phyloP scores from a whole-genome alignment of 2,113 vertebrate genomes.

The Sapayoa aenigma region DNA sequence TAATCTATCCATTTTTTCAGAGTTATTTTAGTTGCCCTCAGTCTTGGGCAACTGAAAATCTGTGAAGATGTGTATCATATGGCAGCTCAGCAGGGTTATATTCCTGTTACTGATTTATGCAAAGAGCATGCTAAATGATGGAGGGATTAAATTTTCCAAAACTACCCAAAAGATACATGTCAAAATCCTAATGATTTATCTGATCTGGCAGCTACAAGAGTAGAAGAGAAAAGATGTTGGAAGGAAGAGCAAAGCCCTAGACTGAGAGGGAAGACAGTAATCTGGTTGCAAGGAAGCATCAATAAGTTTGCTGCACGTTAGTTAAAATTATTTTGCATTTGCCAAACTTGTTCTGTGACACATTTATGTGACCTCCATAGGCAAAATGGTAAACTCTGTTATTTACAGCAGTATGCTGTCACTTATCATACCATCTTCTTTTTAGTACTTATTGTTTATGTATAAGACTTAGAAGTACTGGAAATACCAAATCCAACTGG shows the following conservation, averaged over 20 bases:
- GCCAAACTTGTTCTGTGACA: background rate
- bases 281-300: background rate
- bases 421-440: background rate
- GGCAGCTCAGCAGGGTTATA: background rate
- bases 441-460: background rate
- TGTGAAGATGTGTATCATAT: background rate
- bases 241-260: background rate
- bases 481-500: background rate
- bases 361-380: background rate
- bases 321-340: background rate
- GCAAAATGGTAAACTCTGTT: background rate
- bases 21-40: background rate
- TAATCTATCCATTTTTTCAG: background rate
- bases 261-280: background rate
- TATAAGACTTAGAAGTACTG: background rate
- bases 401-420: background rate
- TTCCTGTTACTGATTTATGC: background rate
- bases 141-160: background rate
- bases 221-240: background rate
- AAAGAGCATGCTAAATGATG: background rate
- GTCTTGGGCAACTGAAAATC: background rate
- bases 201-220: background rate
- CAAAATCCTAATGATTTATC: background rate
- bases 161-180: background rate
- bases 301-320: background rate